Conservation (phyloP, 1,140 invertebrate species). For the Globodera rostochiensis region DNA sequence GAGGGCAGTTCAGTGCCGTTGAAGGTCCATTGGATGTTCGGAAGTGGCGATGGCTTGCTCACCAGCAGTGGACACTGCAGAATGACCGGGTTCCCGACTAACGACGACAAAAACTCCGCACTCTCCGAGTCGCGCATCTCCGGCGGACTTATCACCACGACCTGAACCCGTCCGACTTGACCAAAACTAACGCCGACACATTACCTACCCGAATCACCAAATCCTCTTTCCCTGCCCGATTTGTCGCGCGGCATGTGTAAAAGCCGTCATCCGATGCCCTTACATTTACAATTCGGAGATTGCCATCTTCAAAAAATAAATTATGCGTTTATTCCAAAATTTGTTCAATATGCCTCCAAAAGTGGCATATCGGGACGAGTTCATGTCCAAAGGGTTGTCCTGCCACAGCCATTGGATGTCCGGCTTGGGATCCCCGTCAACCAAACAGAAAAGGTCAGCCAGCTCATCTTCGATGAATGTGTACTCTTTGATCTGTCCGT, state of each 20-base stretch:
- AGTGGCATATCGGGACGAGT: conserved; percentile 38
- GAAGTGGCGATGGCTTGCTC: conserved; percentile 36
- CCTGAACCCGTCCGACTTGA: conserved; percentile 58
- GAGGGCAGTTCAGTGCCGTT: conserved; percentile 13
- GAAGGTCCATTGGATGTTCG: conserved; percentile 14
- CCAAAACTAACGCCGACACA: neutral
- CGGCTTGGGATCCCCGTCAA: conserved; percentile 63
- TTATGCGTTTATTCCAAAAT: neutral
- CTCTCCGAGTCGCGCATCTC: conserved; percentile 46
- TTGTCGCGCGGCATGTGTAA: conserved; percentile 53
- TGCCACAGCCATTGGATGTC: conserved; percentile 59
- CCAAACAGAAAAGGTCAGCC: conserved; percentile 56
- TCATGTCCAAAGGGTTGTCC: conserved; percentile 28
- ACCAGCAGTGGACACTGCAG: conserved; percentile 55
- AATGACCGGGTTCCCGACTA: conserved; percentile 43
- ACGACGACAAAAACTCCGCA: conserved; percentile 38
- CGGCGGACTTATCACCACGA: conserved; percentile 67
- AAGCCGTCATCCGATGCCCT: conserved; percentile 44
- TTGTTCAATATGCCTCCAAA: neutral
- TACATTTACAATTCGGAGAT: conserved; percentile 50
- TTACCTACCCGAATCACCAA: conserved; percentile 8
- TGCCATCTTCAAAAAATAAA: conserved; percentile 50
- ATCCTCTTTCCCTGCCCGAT: conserved; percentile 51
- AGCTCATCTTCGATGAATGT: conserved; percentile 7
- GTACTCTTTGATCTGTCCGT: conserved; percentile 14